phyloP scores from a whole-genome alignment of 2,113 vertebrate species.

The Bufo bufo region DNA sequence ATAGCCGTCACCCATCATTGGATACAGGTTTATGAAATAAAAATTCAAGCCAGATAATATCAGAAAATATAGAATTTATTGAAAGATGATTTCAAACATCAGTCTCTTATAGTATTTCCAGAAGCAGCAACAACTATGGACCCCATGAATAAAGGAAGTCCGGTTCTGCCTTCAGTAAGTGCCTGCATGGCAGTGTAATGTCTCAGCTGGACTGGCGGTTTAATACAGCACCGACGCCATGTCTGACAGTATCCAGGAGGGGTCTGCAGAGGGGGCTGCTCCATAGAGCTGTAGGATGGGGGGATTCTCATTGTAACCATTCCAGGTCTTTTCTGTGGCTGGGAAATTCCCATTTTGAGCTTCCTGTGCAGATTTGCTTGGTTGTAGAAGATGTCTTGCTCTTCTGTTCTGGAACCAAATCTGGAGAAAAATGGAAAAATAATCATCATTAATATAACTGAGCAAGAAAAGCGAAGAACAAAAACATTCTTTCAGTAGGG shows the following conservation, averaged over 20 bases:
- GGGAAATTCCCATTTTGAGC: background rate
- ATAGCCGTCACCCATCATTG: no score
- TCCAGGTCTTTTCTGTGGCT: background rate
- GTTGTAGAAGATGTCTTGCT: slow-evolving; percentile 4
- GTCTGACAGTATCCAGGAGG: background rate
- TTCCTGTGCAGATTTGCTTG: background rate
- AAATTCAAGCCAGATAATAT: no score
- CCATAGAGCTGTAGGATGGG: background rate
- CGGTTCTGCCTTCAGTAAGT: background rate
- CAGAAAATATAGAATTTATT: no score
- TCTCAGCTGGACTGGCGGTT: no score
- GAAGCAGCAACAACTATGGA: background rate
- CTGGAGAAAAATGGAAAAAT: background rate
- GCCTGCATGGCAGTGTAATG: background rate
- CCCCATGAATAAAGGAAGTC: background rate
- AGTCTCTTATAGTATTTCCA: no score
- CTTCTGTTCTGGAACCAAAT: slow-evolving; percentile 47
- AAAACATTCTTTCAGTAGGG: background rate
- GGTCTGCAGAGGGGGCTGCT: background rate
- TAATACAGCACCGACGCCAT: background rate
- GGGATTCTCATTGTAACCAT: background rate
- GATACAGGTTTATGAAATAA: no score
- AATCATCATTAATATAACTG: background rate
- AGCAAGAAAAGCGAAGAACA: background rate
- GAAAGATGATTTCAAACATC: no score